These are phyloP conservation scores for Hippocampus zosterae DNA, from an alignment of 2,113 vertebrate genomes.

Conservation along the genomic window DNA sequence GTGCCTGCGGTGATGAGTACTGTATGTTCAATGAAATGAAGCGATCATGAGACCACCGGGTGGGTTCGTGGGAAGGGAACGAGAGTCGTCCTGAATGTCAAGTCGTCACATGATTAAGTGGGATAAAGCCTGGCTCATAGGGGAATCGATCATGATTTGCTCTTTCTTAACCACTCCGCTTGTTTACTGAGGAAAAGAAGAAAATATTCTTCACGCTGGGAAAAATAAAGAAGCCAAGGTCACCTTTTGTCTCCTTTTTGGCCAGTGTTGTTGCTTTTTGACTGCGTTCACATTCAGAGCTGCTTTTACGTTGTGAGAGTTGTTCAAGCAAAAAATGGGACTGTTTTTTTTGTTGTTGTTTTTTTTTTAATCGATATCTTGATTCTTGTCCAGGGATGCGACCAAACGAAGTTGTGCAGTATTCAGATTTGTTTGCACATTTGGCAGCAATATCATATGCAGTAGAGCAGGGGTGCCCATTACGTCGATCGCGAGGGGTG, in stretches of 20 bases:
- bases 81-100: neutral
- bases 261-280: neutral
- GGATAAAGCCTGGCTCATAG: slow-evolving; percentile 12
- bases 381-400: too few relatives aligned
- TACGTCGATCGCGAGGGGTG: too few relatives aligned
- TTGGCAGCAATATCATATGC: too few relatives aligned
- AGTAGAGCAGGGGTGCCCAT: too few relatives aligned
- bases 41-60: neutral
- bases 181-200: slow-evolving; percentile 3
- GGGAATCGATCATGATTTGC: slow-evolving; percentile 7
- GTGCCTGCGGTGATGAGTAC: neutral
- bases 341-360: too few relatives aligned
- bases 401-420: neutral
- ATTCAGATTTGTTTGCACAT: too few relatives aligned
- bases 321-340: neutral
- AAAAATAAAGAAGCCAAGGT: slow-evolving; percentile 21
- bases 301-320: neutral
- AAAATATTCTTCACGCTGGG: slow-evolving; percentile 10
- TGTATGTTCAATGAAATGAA: slow-evolving; percentile 9
- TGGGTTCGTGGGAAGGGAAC: slow-evolving; percentile 2
- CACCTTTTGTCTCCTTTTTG: slow-evolving; percentile 19
- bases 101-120: slow-evolving; percentile 16
- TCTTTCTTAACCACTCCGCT: neutral
- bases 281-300: slow-evolving; percentile 5
- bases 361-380: too few relatives aligned